Percentiles rank a stretch among this genome's conserved stretches.
Conservation (phyloP, 2,113 vertebrate species). For the Tupaia tana region DNA sequence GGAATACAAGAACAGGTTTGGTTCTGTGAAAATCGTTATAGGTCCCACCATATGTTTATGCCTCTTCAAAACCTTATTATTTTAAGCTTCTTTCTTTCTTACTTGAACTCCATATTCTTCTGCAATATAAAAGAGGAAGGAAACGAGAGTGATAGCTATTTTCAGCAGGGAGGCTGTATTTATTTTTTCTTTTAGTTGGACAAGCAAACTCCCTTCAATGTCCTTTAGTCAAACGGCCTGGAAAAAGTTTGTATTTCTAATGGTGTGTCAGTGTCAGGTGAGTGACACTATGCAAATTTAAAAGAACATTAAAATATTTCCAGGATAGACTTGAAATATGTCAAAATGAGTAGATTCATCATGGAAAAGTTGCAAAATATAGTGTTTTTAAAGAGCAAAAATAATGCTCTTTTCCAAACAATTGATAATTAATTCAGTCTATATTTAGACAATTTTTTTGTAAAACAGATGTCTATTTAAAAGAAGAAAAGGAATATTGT, state of each 20-base stretch:
- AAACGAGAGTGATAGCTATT: constrained; percentile 66
- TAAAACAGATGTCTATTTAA: background rate
- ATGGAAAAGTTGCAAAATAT: background rate
- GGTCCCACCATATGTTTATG: constrained; percentile 21
- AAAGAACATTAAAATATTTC: constrained; percentile 25
- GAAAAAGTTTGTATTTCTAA: constrained; percentile 74
- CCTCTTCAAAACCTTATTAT: constrained; percentile 70
- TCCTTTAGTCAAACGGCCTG: constrained; percentile 74
- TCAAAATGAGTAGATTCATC: background rate
- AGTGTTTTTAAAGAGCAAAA: background rate
- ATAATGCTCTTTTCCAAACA: background rate
- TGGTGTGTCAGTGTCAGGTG: constrained; percentile 65
- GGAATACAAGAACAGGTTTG: constrained; percentile 19
- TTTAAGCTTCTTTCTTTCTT: constrained; percentile 57
- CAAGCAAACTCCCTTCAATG: constrained; percentile 69
- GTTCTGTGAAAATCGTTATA: constrained; percentile 47
- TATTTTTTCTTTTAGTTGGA: constrained; percentile 77
- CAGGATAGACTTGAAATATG: background rate
- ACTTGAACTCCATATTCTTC: constrained; percentile 60
- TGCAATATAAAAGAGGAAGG: constrained; percentile 63
- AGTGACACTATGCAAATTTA: constrained; percentile 73
- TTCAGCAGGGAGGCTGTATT: constrained; percentile 79
- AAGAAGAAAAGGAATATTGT: background rate
- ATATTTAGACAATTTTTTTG: background rate
- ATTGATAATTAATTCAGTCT: background rate